phyloP scores from a whole-genome alignment of 2,797 vertebrate genomes.

The Onychomys leucogaster region DNA sequence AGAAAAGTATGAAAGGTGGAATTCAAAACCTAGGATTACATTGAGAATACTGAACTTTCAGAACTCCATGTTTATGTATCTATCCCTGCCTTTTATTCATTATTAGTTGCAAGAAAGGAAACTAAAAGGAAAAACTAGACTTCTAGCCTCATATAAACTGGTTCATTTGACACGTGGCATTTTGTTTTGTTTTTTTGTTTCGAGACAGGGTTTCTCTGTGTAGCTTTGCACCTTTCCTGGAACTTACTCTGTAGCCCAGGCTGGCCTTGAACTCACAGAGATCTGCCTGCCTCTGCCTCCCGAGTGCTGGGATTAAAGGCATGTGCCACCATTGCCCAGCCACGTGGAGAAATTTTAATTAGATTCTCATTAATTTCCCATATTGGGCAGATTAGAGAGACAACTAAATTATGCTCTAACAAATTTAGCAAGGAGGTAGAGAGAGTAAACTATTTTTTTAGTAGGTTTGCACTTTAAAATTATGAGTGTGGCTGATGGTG shows the following conservation, averaged over 20 bases:
- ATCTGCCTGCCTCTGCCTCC: too few species aligned
- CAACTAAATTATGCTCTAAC: slow-evolving; percentile 37
- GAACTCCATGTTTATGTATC: slow-evolving; percentile 32
- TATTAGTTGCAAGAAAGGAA: slow-evolving; percentile 49
- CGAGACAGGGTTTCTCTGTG: too few species aligned
- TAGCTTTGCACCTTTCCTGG: too few species aligned
- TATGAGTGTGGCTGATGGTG: slow-evolving; percentile 81
- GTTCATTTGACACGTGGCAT: slow-evolving; percentile 33
- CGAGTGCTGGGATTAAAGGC: too few species aligned
- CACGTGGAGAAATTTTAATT: slow-evolving; percentile 37
- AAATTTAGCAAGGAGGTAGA: slow-evolving; percentile 62
- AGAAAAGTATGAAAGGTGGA: slow-evolving; percentile 54
- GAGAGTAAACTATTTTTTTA: slow-evolving; percentile 73
- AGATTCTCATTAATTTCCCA: slow-evolving; percentile 32
- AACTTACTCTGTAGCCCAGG: too few species aligned
- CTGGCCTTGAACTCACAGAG: too few species aligned
- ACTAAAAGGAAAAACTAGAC: slow-evolving; percentile 56
- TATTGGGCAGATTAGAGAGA: slow-evolving; percentile 68
- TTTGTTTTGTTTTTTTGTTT: too few species aligned
- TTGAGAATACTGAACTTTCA: slow-evolving; percentile 54
- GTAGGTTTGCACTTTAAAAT: slow-evolving; percentile 88
- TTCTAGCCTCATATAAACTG: slow-evolving; percentile 50
- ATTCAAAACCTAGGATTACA: background rate
- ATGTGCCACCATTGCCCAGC: too few species aligned
- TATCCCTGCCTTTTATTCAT: slow-evolving; percentile 61